These are phyloP conservation scores for Marasmarcha lunaedactyla DNA, from an alignment of 2,888 invertebrate genomes.

Conservation along the genomic window DNA sequence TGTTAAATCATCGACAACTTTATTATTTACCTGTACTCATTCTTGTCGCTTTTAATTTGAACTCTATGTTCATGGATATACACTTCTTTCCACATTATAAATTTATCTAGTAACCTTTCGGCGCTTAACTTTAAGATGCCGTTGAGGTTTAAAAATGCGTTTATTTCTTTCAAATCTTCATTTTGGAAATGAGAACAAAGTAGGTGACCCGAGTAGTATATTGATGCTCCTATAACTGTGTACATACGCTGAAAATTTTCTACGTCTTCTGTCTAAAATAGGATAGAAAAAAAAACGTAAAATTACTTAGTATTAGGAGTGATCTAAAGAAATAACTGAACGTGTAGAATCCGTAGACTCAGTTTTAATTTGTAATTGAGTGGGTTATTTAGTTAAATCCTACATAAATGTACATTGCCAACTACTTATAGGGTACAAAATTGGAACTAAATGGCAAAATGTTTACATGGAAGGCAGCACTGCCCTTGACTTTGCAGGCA, in stretches of 20 bases:
- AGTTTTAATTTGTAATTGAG: slow-evolving; percentile 3
- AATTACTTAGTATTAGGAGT: neutral
- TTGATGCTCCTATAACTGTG: slow-evolving; percentile 74
- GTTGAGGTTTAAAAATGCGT: slow-evolving; percentile 80
- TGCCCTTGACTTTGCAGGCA: too few relatives aligned
- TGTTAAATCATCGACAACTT: too few relatives aligned
- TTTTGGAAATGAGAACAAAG: slow-evolving; percentile 82
- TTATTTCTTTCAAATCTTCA: slow-evolving; percentile 80
- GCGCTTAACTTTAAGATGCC: slow-evolving; percentile 78
- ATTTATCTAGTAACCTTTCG: slow-evolving; percentile 75
- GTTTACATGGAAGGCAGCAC: too few relatives aligned
- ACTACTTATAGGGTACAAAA: too few relatives aligned
- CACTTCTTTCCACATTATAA: slow-evolving; percentile 84
- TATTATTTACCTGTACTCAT: slow-evolving; percentile 39
- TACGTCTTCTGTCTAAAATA: slow-evolving; percentile 78
- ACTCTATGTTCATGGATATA: slow-evolving; percentile 65
- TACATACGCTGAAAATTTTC: slow-evolving; percentile 80
- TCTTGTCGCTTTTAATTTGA: slow-evolving; percentile 32
- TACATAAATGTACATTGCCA: too few relatives aligned
- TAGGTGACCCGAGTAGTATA: slow-evolving; percentile 77
- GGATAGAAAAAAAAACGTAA: slow-evolving; percentile 3
- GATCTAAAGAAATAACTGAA: too few relatives aligned
- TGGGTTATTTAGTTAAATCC: too few relatives aligned
- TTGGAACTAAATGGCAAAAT: too few relatives aligned
- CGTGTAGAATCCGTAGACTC: too few relatives aligned